Percentiles rank a stretch among this genome's conserved stretches.
phyloP scores from a whole-genome alignment of 2,113 vertebrate species.

The Osmerus mordax region DNA sequence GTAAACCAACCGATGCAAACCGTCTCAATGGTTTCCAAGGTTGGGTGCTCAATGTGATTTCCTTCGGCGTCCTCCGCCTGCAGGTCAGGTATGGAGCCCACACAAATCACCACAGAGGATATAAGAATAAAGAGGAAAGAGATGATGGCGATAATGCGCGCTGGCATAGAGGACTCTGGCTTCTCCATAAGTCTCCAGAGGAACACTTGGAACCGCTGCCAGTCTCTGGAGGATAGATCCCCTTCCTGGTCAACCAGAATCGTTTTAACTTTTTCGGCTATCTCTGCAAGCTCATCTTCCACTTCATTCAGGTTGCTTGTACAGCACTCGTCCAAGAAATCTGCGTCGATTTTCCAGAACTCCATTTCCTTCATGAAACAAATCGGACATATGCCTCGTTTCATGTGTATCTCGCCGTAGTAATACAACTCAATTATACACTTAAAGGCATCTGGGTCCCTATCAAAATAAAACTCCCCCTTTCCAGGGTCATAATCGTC shows the following conservation, averaged over 20 bases:
- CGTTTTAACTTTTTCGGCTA: constrained; percentile 86
- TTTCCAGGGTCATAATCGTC: constrained; percentile 92
- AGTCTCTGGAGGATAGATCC: constrained; percentile 75
- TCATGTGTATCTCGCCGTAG: constrained; percentile 94
- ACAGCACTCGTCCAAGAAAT: constrained; percentile 92
- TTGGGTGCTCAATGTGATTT: constrained; percentile 84
- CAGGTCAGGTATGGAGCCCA: constrained; percentile 92
- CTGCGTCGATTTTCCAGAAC: constrained; percentile 91
- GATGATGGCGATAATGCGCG: constrained; percentile 83
- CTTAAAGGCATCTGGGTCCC: constrained; percentile 93
- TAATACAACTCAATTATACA: constrained; percentile 91
- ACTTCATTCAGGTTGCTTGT: constrained; percentile 85
- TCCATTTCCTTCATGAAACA: constrained; percentile 98
- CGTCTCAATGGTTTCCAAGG: constrained; percentile 90
- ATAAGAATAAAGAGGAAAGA: constrained; percentile 92
- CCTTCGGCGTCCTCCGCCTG: constrained; percentile 84
- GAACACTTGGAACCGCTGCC: constrained; percentile 82
- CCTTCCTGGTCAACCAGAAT: constrained; percentile 88
- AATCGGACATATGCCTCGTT: constrained; percentile 91
- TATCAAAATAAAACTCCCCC: constrained; percentile 94
- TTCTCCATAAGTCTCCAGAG: constrained; percentile 97
- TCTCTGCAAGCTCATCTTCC: constrained; percentile 90
- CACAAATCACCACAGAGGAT: constrained; percentile 92
- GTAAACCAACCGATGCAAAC: constrained; percentile 97
- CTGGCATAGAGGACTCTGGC: constrained; percentile 87